Evolutionary conservation across 2,888 invertebrate species (phyloP).

Genomic region (Melanophora roralis): DNA sequence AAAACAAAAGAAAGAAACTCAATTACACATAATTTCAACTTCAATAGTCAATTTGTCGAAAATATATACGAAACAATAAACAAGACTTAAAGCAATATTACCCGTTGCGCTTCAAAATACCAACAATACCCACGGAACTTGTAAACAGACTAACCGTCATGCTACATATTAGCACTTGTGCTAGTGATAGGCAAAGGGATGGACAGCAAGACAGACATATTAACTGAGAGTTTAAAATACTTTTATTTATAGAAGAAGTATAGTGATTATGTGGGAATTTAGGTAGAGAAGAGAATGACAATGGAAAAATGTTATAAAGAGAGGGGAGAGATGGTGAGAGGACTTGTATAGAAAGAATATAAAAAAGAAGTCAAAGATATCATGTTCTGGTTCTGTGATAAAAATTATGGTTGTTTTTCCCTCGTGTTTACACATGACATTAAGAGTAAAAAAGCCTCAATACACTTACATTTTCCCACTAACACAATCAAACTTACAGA

Average conservation of each 20-base stretch:
- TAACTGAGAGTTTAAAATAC: not conserved
- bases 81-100: conserved; percentile 38
- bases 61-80: not conserved
- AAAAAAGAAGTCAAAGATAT: too few relatives aligned
- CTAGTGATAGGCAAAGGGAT: not conserved
- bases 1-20: conserved; percentile 58
- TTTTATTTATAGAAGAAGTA: not conserved
- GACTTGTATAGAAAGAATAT: not conserved
- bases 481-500: too few relatives aligned
- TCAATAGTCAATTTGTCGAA: conserved; percentile 61
- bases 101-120: conserved; percentile 16
- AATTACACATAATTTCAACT: conserved; percentile 61
- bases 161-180: not conserved
- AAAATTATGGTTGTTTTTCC: too few relatives aligned
- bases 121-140: not conserved
- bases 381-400: too few relatives aligned
- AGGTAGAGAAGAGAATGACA: not conserved
- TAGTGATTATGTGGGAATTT: not conserved
- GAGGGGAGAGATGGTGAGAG: not conserved
- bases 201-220: not conserved
- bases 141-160: not conserved
- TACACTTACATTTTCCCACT: too few relatives aligned
- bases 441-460: too few relatives aligned
- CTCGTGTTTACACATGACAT: too few relatives aligned
- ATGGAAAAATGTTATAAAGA: not conserved